Evolutionary conservation across 2,797 vertebrate genomes (phyloP), one percentile per base, ranked within the genome.

Genomic region (Melanogrammus aeglefinus): DNA sequence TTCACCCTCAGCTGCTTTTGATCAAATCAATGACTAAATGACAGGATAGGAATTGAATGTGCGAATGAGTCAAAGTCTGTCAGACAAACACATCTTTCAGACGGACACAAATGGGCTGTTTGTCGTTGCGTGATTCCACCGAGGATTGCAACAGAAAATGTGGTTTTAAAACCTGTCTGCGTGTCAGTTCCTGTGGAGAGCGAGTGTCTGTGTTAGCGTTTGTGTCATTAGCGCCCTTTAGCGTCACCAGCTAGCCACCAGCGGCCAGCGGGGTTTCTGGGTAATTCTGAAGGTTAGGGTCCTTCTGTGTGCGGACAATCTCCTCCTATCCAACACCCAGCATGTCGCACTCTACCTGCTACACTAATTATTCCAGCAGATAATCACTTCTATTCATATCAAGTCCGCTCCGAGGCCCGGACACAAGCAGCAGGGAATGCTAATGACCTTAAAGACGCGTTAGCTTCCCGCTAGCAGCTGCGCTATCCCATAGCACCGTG

Each of bases 311-410:
- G 83, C 85, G 83, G 84, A 84, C 89, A 85, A 86, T 78, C 38
- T 77, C 86, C 88, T 84, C 72, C 90, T 83, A 79, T 87, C 84
- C 82, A 77, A 86, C 75, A 51, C 86, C 81, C 88, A 82, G 91
- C 76, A 80, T 81, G 82, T 85, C 85, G 87, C 85, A 85, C 86
- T 87, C 89, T 79, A 77, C 76, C 70, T 77, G 70, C 72, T 93
- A 94, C 75, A 41, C 72, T 93, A 94, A 94, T 94, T 93, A 91
- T 80, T 89, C 85, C 87, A 83, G 91, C 76, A 86, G 87, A 92
- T 92, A 91, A 94, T 94, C 93, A 92, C 92, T 93, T 93, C 90
- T 89, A 91, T 93, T 94, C 82, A 94, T 90, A 93, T 94, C 92
- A 92, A 92, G 85, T 86, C 90, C 84, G 79, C 90, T 51, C 83